Evolutionary conservation across 1,140 invertebrate genomes (phyloP), one percentile per base, ranked within the genome.

Genomic region (Drosophila busckii): DNA sequence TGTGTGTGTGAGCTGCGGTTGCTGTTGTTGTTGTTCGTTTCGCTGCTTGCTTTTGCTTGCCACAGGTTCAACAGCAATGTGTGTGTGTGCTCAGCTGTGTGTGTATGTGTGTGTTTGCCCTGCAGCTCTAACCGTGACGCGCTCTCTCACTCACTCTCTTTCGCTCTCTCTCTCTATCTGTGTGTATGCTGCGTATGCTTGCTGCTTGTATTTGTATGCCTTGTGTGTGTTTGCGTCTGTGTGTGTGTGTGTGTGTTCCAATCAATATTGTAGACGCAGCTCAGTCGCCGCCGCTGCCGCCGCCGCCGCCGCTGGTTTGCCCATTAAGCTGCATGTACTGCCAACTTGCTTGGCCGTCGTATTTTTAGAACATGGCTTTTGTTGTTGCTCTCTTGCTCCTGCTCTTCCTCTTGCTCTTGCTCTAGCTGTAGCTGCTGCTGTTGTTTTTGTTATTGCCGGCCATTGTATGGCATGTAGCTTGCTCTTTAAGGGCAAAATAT

Each of bases 301-400:
- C n/a, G n/a, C n/a, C n/a, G n/a, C n/a, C n/a, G 68, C 69, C 75
- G 73, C 69, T 82, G n/a, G n/a, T 68, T 61, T 69, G 60, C 75
- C 75, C 76, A 82, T 80, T 80, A 82, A 82, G 75, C 75, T 82
- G 75, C 73, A 82, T 82, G 75, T 75, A 82, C 75, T n/a, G 65
- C 64, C 75, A 80, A 82, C 69, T 80, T 73, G 69, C n/a, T n/a
- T n/a, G n/a, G n/a, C 75, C 66, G 75, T 82, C 65, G 64, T 80
- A 80, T 80, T 80, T 80, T 80, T 80, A 80, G 75, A 80, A 80
- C 75, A 75, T 60, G 70, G 53, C 48, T 65, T 45, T 62, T 58
- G 38, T 70, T 66, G 37, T 58, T 71, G 55, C 38, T 67, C 22
- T 49, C 55, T 31, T 29, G 9, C 19, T 46, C 26, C 12, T 35